Conservation (phyloP, 2,113 vertebrate genomes). For the Sebastes fasciatus region DNA sequence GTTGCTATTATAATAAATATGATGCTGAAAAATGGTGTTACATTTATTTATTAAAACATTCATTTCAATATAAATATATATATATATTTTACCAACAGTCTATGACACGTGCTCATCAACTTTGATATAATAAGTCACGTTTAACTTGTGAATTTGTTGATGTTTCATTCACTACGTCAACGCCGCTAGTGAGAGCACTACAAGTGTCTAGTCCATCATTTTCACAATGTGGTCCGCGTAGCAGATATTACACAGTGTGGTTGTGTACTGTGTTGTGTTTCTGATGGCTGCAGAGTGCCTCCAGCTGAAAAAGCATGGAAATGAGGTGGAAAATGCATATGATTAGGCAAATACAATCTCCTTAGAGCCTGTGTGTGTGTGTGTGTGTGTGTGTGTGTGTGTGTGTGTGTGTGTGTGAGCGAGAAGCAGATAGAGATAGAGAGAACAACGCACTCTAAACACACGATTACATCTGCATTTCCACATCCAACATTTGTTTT, state of each 20-base stretch:
- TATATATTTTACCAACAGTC: no score
- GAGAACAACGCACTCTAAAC: slow-evolving; percentile 58
- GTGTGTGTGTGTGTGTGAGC: slow-evolving; percentile 27
- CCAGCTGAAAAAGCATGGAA: slow-evolving; percentile 71
- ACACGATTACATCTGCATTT: slow-evolving; percentile 78
- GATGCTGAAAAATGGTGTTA: no score
- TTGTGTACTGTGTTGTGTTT: slow-evolving; percentile 38
- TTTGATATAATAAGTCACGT: background rate
- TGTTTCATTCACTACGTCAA: no score
- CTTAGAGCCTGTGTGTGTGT: slow-evolving; percentile 45
- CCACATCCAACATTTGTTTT: slow-evolving; percentile 75
- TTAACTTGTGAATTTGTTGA: background rate
- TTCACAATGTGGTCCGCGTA: background rate
- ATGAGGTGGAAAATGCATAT: slow-evolving; percentile 80
- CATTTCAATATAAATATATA: no score
- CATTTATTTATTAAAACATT: no score
- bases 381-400: slow-evolving; percentile 49
- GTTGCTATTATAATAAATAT: no score
- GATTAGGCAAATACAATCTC: slow-evolving; percentile 71
- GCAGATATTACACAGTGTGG: slow-evolving; percentile 2
- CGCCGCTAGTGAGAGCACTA: background rate
- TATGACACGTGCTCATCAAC: no score
- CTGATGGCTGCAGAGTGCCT: slow-evolving; percentile 43
- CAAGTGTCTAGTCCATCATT: background rate
- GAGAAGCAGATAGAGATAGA: slow-evolving; percentile 43